Percentiles rank a stretch among this genome's conserved stretches.
Conservation (phyloP, 2,113 vertebrate species). For the Aphelocoma coerulescens region DNA sequence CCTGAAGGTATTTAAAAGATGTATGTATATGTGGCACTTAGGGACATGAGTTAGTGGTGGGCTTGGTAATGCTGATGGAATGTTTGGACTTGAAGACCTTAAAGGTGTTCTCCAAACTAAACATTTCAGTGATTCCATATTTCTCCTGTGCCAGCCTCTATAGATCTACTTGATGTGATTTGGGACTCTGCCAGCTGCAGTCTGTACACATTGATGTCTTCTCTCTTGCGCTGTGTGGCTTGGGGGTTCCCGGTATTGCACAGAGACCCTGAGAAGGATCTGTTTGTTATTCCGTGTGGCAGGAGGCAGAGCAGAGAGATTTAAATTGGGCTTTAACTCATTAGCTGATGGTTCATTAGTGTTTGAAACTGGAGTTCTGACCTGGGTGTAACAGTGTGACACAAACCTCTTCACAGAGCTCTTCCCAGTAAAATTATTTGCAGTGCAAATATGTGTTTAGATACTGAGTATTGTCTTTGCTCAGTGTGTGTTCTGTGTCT, state of each 20-base stretch:
- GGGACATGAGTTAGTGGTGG: background rate
- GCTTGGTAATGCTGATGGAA: background rate
- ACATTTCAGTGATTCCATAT: fast-evolving
- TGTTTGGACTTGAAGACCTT: background rate
- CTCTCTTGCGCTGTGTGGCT: background rate
- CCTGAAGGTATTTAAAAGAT: background rate
- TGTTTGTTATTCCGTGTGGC: background rate
- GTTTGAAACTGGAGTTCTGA: background rate
- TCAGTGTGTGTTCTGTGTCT: background rate
- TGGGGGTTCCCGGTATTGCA: background rate
- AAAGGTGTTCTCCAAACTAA: background rate
- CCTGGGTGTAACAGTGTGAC: background rate
- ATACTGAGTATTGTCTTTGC: background rate
- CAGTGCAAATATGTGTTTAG: background rate
- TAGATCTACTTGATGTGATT: background rate
- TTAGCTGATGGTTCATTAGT: background rate
- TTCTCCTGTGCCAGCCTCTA: background rate
- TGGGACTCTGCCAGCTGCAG: background rate
- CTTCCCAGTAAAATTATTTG: background rate
- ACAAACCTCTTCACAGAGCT: background rate
- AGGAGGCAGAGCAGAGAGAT: background rate
- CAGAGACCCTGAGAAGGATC: background rate
- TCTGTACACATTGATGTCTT: background rate
- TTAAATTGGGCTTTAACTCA: background rate
- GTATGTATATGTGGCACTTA: fast-evolving